These are phyloP conservation scores for Hucho hucho DNA, from an alignment of 2,113 vertebrate species.

Conservation along the genomic window DNA sequence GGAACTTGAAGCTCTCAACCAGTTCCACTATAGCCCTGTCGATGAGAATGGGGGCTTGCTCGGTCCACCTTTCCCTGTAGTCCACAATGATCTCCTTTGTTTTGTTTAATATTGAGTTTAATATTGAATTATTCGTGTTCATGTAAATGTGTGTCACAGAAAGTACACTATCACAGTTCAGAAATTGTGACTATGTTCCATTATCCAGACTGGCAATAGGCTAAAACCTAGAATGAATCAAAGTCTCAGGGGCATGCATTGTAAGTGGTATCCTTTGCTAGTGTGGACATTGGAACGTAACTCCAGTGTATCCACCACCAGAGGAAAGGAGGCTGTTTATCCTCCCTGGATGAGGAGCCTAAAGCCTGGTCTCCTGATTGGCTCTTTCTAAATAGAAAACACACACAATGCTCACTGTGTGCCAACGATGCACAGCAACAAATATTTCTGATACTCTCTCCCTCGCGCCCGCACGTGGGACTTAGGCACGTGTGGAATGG, in stretches of 20 bases:
- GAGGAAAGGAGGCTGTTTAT: not conserved
- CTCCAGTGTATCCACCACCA: not conserved
- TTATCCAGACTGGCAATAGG: too few species aligned
- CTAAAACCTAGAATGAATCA: too few species aligned
- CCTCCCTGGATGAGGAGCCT: not conserved
- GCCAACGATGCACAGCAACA: constrained; percentile 18
- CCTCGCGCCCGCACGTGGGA: not conserved
- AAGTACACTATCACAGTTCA: not conserved
- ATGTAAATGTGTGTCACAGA: not conserved
- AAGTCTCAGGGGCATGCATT: too few species aligned
- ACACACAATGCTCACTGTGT: constrained; percentile 7
- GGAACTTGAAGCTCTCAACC: too few species aligned
- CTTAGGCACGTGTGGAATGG: not conserved
- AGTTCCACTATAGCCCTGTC: too few species aligned
- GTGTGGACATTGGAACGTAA: not conserved
- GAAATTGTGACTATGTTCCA: not conserved
- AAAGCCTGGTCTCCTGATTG: constrained; percentile 24
- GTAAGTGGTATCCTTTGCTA: too few species aligned
- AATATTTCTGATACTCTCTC: constrained; percentile 23
- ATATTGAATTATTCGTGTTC: too few species aligned
- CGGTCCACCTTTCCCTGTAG: too few species aligned
- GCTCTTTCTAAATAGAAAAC: constrained; percentile 23
- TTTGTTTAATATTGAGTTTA: too few species aligned
- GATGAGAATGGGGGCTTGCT: too few species aligned
- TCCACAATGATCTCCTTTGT: too few species aligned